Conservation (phyloP, 2,797 vertebrate species). For the Vespertilio murinus region DNA sequence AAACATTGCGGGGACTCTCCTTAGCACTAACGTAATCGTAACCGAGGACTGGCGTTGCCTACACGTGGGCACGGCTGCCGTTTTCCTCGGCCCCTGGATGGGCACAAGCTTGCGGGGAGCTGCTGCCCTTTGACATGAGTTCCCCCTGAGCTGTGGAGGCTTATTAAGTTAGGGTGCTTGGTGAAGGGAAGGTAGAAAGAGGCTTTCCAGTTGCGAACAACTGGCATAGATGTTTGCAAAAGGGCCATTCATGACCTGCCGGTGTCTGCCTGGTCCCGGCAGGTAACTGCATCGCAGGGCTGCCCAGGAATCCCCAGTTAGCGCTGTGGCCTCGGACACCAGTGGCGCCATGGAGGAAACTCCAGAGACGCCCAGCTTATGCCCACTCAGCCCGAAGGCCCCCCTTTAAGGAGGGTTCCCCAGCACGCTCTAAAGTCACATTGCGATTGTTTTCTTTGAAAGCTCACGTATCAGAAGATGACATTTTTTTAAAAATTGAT, state of each 20-base stretch:
- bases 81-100: background rate
- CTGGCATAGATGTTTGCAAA: slow-evolving; percentile 21
- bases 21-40: background rate
- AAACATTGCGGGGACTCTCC: background rate
- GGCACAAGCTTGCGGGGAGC: background rate
- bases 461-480: background rate
- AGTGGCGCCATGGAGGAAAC: background rate
- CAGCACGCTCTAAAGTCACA: background rate
- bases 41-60: background rate
- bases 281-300: background rate
- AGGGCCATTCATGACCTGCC: background rate
- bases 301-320: background rate
- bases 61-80: background rate
- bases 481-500: background rate
- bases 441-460: background rate
- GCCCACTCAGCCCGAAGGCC: background rate
- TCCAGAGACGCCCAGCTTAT: background rate
- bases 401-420: background rate
- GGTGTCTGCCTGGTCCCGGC: background rate
- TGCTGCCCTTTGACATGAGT: background rate
- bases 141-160: background rate
- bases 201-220: background rate
- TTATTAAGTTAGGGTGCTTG: background rate
- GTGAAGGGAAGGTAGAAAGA: background rate
- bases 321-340: background rate